phyloP scores from a whole-genome alignment of 1,140 invertebrate genomes.

The Mercenaria mercenaria region DNA sequence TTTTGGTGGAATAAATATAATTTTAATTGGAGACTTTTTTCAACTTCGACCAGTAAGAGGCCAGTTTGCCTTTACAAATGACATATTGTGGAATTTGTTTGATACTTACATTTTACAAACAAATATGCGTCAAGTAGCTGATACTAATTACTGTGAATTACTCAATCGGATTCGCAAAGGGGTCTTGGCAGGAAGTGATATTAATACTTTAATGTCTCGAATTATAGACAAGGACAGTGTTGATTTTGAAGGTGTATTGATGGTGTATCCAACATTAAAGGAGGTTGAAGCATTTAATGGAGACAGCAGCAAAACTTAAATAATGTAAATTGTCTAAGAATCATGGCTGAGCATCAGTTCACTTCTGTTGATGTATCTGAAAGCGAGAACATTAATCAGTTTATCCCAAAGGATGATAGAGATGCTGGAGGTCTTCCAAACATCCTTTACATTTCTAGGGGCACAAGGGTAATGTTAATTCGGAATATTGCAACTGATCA shows the following conservation, averaged over 20 bases:
- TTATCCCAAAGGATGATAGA: background rate
- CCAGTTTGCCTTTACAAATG: background rate
- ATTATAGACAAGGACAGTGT: background rate
- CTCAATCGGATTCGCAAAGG: background rate
- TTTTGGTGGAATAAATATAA: constrained; percentile 66
- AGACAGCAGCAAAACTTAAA: too few relatives aligned
- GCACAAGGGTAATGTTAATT: constrained; percentile 43
- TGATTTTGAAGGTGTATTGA: background rate
- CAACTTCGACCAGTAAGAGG: background rate
- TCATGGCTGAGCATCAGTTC: too few relatives aligned
- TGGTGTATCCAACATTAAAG: background rate
- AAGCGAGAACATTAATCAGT: background rate
- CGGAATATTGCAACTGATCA: constrained; percentile 55
- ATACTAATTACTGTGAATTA: background rate
- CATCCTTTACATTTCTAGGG: background rate
- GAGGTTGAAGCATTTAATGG: too few relatives aligned
- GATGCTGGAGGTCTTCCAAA: constrained; percentile 6
- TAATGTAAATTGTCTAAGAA: too few relatives aligned
- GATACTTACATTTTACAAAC: background rate
- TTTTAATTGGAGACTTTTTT: constrained; percentile 47
- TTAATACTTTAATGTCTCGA: background rate
- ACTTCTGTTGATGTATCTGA: too few relatives aligned
- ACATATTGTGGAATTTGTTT: constrained; percentile 26
- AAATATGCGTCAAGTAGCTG: background rate
- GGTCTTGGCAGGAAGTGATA: background rate